phyloP scores from a whole-genome alignment of 2,113 vertebrate genomes.

The Clinocottus analis region DNA sequence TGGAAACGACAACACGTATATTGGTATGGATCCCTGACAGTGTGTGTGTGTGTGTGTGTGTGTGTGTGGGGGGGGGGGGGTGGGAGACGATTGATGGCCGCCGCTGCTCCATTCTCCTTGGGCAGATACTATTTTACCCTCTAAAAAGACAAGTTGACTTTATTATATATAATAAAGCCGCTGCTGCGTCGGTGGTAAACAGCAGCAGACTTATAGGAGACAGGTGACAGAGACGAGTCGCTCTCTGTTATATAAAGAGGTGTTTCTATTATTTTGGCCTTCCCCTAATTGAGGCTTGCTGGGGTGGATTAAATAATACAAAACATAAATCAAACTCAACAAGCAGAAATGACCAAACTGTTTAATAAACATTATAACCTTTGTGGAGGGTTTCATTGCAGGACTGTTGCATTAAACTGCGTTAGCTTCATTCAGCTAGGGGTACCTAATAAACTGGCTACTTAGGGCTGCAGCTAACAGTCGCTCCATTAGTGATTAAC shows the following conservation, averaged over 20 bases:
- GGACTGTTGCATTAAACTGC: background rate
- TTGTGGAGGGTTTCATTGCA: too few relatives aligned
- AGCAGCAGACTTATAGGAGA: background rate
- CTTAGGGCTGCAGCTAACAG: background rate
- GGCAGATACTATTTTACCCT: conserved; percentile 39
- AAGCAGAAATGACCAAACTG: too few relatives aligned
- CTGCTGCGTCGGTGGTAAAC: background rate
- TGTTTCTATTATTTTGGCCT: background rate
- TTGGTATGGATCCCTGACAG: conserved; percentile 52
- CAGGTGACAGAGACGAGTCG: background rate
- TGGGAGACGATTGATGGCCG: conserved; percentile 35
- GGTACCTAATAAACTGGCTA: background rate
- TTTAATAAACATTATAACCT: too few relatives aligned
- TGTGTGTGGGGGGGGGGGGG: background rate
- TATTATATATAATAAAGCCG: conserved; percentile 41
- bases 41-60: too few relatives aligned
- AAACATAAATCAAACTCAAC: too few relatives aligned
- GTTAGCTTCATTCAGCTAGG: too few relatives aligned
- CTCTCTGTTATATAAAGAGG: background rate
- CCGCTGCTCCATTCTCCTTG: conserved; percentile 42
- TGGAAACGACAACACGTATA: conserved; percentile 44
- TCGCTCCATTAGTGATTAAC: background rate
- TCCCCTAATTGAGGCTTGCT: too few relatives aligned
- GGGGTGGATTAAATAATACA: background rate
- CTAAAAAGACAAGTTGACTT: conserved; percentile 50